phyloP scores from a whole-genome alignment of 2,113 vertebrate genomes.

The Nibea albiflora region DNA sequence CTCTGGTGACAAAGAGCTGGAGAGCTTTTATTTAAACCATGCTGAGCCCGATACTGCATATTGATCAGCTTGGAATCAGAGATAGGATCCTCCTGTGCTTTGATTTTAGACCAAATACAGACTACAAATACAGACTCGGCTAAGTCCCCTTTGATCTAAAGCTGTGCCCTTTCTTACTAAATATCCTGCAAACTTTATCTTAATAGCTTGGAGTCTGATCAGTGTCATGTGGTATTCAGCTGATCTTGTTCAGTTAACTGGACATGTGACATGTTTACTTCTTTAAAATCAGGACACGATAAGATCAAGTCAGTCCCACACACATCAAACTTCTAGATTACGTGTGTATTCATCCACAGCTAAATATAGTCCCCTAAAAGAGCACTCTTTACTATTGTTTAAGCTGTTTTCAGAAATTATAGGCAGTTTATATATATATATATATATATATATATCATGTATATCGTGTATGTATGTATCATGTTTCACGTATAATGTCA shows the following conservation, averaged over 20 bases:
- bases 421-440: not conserved
- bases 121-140: not conserved
- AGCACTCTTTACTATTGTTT: not conserved
- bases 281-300: not conserved
- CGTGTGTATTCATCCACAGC: not conserved
- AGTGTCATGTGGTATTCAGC: not conserved
- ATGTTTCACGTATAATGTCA: not conserved
- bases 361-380: not conserved
- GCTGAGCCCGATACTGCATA: conserved; percentile 14
- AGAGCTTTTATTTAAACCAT: not conserved
- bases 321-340: not conserved
- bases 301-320: not conserved
- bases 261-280: not conserved
- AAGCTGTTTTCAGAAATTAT: not conserved
- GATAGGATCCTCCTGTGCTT: conserved; percentile 17
- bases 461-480: too few relatives aligned
- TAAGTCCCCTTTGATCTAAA: conserved; percentile 22
- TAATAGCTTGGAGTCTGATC: not conserved
- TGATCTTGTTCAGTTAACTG: not conserved
- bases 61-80: conserved; percentile 3
- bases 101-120: conserved; percentile 33
- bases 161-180: not conserved
- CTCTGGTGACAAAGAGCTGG: not conserved
- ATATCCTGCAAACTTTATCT: conserved; percentile 2
- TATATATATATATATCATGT: too few relatives aligned